phyloP scores from a whole-genome alignment of 1,140 invertebrate genomes.

The Vanessa tameamea region DNA sequence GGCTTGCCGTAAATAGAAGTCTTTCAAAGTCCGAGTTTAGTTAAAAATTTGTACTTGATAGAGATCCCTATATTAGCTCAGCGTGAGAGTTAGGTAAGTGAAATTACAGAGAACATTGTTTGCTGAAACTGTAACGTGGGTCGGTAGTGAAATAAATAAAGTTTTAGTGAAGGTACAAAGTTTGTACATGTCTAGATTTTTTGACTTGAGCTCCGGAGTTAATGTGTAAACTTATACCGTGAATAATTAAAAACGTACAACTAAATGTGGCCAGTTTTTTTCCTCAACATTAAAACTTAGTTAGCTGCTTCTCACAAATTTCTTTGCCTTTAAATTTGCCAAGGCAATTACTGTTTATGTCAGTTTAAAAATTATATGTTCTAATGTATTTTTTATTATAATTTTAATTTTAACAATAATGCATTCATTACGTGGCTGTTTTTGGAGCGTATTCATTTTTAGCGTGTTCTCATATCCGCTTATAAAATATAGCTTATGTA shows the following conservation, averaged over 20 bases:
- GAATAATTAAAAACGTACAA: slow-evolving; percentile 32
- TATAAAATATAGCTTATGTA: too few relatives aligned
- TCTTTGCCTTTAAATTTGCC: neutral
- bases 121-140: slow-evolving; percentile 35
- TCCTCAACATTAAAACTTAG: neutral
- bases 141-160: slow-evolving; percentile 20
- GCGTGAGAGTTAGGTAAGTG: slow-evolving; percentile 13
- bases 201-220: slow-evolving; percentile 13
- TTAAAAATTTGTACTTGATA: neutral
- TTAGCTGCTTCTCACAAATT: slow-evolving; percentile 10
- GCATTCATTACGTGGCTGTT: too few relatives aligned
- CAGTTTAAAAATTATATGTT: too few relatives aligned
- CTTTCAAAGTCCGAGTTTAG: neutral
- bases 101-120: slow-evolving; percentile 60
- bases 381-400: too few relatives aligned
- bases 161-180: slow-evolving; percentile 17
- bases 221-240: slow-evolving; percentile 26
- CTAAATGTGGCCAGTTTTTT: slow-evolving; percentile 12
- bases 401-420: too few relatives aligned
- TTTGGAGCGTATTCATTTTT: too few relatives aligned
- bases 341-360: too few relatives aligned
- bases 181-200: slow-evolving; percentile 20
- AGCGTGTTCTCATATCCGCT: too few relatives aligned
- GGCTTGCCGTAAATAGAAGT: too few relatives aligned
- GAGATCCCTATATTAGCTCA: slow-evolving; percentile 19